Evolutionary conservation across 2,797 vertebrate species (phyloP), one percentile per base, ranked within the genome.

Genomic region (Glossophaga mutica): DNA sequence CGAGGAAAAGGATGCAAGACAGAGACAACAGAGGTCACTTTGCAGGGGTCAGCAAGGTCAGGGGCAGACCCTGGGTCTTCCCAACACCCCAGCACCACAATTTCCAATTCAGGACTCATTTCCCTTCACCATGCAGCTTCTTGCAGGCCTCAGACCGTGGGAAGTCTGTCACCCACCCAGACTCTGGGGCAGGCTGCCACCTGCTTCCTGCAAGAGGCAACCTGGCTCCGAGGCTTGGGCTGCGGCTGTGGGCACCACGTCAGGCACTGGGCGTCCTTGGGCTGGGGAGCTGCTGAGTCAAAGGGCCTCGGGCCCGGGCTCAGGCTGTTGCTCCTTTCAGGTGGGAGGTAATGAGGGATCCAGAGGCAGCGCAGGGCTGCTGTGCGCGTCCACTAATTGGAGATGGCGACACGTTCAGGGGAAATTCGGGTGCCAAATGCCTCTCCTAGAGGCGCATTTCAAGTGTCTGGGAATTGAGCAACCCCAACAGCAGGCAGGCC

Each of bases 361-460:
- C n/a, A 2, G 79, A 87, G 73, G 87, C 46, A 6, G 29, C 6
- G 37, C 48, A 16, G 32, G 52, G 50, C 87, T 68, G n/a, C 83
- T 48, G 65, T 86, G 55, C 9, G 0, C 2, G 8, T 50, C 71
- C 76, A 57, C 92, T 90, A 97, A 97, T 73, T 95, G 79, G 73
- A 96, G 81, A 92, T 24, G 21, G 78, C 11, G 79, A 96, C 95
- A 94, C 6, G 0, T 73, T 92, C 55, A n/a, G 84, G 86, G 77
- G 78, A 94, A 73, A 91, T 81, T 73, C 76, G 29, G 93, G 90
- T 93, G 93, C 95, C 93, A 96, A 94, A 96, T 96, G 94, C 96
- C 94, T 96, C 97, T 97, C 95, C 95, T 96, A 93, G 77, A 97
- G 97, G 96, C 76, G 85, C 84, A 39, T 82, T 97, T 82, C 89